Evolutionary conservation across 2,797 vertebrate genomes (phyloP), one percentile per base, ranked within the genome.

Genomic region (Bradypodion ventrale): DNA sequence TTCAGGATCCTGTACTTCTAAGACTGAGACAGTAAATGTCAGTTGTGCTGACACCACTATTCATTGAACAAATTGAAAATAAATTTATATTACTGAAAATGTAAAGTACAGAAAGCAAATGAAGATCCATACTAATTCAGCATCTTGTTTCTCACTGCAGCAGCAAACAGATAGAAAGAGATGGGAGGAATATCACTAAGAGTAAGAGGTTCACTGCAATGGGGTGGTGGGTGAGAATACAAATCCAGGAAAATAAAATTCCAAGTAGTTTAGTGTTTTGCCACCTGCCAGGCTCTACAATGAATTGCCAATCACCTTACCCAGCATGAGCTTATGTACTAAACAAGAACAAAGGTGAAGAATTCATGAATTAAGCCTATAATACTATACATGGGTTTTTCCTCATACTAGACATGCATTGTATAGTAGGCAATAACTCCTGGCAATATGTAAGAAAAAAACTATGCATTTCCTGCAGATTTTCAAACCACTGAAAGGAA

Each of bases 401-500:
- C 13, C 13, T 13, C 81, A 91, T 90, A 91, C 89, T 86, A 83
- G 78, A 85, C 85, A 93, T 89, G 73, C 66, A 87, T 88, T 89
- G 89, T 84, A 87, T 85, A 91, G 80, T 82, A 90, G 93, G 90
- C 92, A 90, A 90, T 91, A 92, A 90, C 91, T 90, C 88, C 87
- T 81, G 63, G 69, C 84, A 90, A 93, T 92, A 89, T 89, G 62
- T 16, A 78, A 89, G 86, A 88, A 90, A 88, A 88, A 93, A 93
- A 92, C 92, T 88, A 92, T 78, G 21, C 87, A 89, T 91, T 86
- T 80, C 92, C 91, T 85, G 87, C 63, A 85, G 86, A 78, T 89
- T 76, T 90, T 83, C 91, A 89, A 91, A 94, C 87, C 65, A 90
- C 84, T 88, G 90, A 92, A 94, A 93, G 76, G 86, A 86, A 94